These are phyloP conservation scores for Drosophila quinaria DNA, from an alignment of 2,888 invertebrate species.

Conservation along the genomic window DNA sequence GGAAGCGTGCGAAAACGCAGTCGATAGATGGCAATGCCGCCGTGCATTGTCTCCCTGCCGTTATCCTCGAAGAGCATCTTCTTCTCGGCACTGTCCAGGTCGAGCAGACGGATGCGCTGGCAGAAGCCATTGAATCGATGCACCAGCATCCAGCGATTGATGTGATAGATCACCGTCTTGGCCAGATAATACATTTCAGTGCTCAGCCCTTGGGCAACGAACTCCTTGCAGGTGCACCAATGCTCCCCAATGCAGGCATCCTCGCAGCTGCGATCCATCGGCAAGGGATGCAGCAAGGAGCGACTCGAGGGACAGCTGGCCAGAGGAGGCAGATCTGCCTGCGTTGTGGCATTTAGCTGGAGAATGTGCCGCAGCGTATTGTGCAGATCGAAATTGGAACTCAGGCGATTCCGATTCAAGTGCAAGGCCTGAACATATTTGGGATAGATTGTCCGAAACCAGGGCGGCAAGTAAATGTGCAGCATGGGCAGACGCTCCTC, in stretches of 20 bases:
- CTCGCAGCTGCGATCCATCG: conserved; percentile 88
- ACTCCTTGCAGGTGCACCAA: conserved; percentile 90
- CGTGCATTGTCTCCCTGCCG: conserved; percentile 25
- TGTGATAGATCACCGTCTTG: conserved; percentile 57
- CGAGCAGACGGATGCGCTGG: conserved; percentile 33
- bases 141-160: conserved; percentile 58
- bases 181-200: conserved; percentile 70
- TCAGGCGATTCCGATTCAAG: conserved; percentile 88
- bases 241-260: conserved; percentile 89
- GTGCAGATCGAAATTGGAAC: conserved; percentile 90
- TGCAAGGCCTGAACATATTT: conserved; percentile 86
- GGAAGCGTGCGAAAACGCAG: conserved; percentile 88
- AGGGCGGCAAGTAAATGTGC: conserved; percentile 89
- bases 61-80: conserved; percentile 28
- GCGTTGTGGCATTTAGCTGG: conserved; percentile 78
- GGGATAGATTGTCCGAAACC: conserved; percentile 87
- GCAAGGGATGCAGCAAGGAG: conserved; percentile 88
- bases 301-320: conserved; percentile 88
- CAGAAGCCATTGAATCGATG: conserved; percentile 29
- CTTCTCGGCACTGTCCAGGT: conserved; percentile 39
- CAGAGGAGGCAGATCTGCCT: conserved; percentile 73
- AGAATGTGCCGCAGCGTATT: conserved; percentile 89
- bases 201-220: conserved; percentile 83
- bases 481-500: conserved; percentile 91
- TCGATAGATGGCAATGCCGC: conserved; percentile 30